Base-by-base conservation (phyloP, 2,113 vertebrate genomes). In the Triplophysa siluroides region DNA sequence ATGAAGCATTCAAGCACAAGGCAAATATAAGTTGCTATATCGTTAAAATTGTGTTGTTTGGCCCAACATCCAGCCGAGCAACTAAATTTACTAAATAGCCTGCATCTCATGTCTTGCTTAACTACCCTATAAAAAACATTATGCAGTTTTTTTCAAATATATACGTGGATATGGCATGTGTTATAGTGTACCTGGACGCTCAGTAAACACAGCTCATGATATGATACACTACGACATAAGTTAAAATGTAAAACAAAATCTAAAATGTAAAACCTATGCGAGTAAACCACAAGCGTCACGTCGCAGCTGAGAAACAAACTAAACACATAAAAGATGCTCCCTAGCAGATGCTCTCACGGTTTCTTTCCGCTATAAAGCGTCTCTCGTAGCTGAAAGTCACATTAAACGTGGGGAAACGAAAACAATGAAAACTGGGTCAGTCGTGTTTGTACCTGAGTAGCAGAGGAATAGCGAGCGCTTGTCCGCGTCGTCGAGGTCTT, bases 381-480 rank as follows among this genome's bases (percentile, higher is more conserved):
- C n/a, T 74, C 71, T 74, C 14, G 24, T 75, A 75, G 26, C 60
- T 47, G 58, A 75, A 47, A 16, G 13, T 24, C 33, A 24, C 73
- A 75, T 47, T 63, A 63, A 47, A 63, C 62, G 21, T 2, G 14
- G 50, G 2, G 41, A 45, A 61, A 74, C 8, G 19, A 79, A 80
- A 47, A 47, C 63, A 67, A 60, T 64, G 66, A 54, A 78, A 83
- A 84, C 29, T 82, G 80, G 82, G 80, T 82, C 83, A 86, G 68
- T 74, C 33, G 54, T 50, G 67, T 58, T 64, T 38, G 62, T 95
- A 99, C 98, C 97, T 99, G 98, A 58, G 97, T 99, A 89, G 96
- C 98, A 76, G 98, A 99, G 85, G 98, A 99, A 86, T 99, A 99
- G 82, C 97, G 96, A 50, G 98, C 97, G 1, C 96, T 99, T 66